Percentiles rank a stretch among this genome's conserved stretches.
Conservation (phyloP, 2,113 vertebrate species). For the Ariopsis seemanni region DNA sequence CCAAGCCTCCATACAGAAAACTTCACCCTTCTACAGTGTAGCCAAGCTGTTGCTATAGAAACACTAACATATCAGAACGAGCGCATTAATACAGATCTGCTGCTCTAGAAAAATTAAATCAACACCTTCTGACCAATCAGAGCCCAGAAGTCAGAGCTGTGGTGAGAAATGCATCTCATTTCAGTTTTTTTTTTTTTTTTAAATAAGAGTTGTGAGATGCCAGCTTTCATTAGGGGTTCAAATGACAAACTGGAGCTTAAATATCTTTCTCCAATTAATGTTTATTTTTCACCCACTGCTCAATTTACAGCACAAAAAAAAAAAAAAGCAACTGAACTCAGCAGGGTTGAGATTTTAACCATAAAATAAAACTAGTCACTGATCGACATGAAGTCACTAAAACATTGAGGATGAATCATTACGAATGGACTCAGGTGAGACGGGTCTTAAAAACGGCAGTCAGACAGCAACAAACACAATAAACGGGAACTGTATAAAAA, state of each 20-base stretch:
- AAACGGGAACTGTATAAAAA: slow-evolving; percentile 70
- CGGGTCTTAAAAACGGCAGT: background rate
- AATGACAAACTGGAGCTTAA: slow-evolving; percentile 4
- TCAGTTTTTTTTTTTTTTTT: background rate
- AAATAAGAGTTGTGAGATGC: background rate
- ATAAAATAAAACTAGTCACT: background rate
- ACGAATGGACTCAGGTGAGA: background rate
- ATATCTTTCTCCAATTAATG: background rate
- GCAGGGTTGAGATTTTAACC: background rate
- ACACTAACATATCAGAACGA: background rate
- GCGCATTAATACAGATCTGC: background rate
- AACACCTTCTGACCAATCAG: background rate
- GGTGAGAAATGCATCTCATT: background rate
- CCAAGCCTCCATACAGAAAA: background rate
- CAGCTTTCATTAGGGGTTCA: background rate
- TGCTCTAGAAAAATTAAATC: background rate
- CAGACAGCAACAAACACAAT: slow-evolving; percentile 3
- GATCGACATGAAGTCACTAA: background rate
- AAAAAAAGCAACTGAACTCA: background rate
- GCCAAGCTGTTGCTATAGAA: background rate
- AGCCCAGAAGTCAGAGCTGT: background rate
- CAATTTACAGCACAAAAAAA: background rate
- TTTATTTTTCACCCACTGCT: slow-evolving; percentile 1
- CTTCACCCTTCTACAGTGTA: too few species aligned
- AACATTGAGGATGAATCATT: background rate